Percentiles rank a stretch among this genome's conserved stretches.
phyloP scores from a whole-genome alignment of 1,140 invertebrate species.

The Drosophila mauritiana region DNA sequence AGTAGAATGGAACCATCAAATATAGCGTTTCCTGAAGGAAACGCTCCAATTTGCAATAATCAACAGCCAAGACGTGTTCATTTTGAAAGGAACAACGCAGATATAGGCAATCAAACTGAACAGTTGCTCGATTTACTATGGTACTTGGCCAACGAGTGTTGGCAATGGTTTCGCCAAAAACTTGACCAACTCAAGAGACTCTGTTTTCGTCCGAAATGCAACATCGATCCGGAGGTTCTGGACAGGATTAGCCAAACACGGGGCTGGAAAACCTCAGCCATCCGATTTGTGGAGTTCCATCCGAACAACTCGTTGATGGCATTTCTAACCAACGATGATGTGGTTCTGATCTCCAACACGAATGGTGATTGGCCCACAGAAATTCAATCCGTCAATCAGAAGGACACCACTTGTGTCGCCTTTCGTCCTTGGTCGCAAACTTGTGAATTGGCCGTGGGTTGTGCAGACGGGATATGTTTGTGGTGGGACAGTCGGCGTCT shows the following conservation, averaged over 20 bases:
- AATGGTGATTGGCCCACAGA: fast-evolving
- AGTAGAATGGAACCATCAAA: neutral
- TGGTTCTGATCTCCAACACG: slow-evolving; percentile 9
- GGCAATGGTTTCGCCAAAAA: neutral
- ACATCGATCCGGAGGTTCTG: neutral
- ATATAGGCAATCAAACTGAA: no score
- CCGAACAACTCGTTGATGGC: slow-evolving; percentile 2
- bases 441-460: slow-evolving; percentile 41
- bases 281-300: slow-evolving; percentile 16
- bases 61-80: neutral
- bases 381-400: neutral
- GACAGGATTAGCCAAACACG: neutral
- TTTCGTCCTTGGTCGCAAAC: slow-evolving; percentile 32
- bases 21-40: neutral
- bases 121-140: neutral
- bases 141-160: neutral
- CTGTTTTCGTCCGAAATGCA: neutral
- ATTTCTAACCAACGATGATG: slow-evolving; percentile 18
- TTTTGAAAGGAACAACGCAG: neutral
- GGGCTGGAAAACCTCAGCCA: slow-evolving; percentile 6
- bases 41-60: neutral
- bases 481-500: slow-evolving; percentile 10
- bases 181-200: neutral
- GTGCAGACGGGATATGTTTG: slow-evolving; percentile 28
- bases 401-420: slow-evolving; percentile 13